Base-by-base conservation (phyloP, 2,797 vertebrate genomes). In the Sebastes vulpes region DNA sequence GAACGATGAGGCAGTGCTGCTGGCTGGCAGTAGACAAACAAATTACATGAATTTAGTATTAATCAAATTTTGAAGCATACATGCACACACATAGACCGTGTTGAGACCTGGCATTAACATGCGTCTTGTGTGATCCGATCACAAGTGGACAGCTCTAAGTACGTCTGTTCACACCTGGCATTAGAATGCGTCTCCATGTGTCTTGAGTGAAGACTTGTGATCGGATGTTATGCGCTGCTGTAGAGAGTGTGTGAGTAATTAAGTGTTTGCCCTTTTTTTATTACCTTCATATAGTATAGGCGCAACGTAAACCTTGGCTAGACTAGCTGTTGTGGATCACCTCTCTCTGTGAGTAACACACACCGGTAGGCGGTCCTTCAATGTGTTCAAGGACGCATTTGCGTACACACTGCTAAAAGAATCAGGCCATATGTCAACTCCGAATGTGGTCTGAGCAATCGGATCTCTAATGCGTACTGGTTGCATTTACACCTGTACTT, bases 21-120 rank as follows among this genome's bases (percentile, higher is more conserved):
- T 91, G 76, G 91, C 98, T 99, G 91, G 9, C 82, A 95, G 53
- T 52, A 79, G 89, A 87, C 59, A 89, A 91, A 71, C 72, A 80
- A 77, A 35, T 9, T 16, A 20, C 25, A 75, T 4, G 8, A 75
- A 75, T 72, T 67, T 25, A 77, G 28, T 29, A 77, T 80, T n/a
- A 35, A 59, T 77, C 4, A 11, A 18, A 32, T 54, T 67, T 64
- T 65, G 1, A 64, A 59, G 20, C 7, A 63, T 21, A 72, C 28
- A 76, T 21, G 18, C 69, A 64, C 18, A 11, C 10, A 68, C 42
- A 48, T 48, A 48, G 42, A 48, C 42, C 42, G 0, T 48, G 42
- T 48, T 48, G 16, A 48, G 16, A 48, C 42, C 16, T 48, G 16
- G 6, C 42, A 48, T 48, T 0, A n/a, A 48, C 42, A 48, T 48